These are phyloP conservation scores for Drosophila sechellia DNA, from an alignment of 1,140 invertebrate genomes.

Conservation along the genomic window DNA sequence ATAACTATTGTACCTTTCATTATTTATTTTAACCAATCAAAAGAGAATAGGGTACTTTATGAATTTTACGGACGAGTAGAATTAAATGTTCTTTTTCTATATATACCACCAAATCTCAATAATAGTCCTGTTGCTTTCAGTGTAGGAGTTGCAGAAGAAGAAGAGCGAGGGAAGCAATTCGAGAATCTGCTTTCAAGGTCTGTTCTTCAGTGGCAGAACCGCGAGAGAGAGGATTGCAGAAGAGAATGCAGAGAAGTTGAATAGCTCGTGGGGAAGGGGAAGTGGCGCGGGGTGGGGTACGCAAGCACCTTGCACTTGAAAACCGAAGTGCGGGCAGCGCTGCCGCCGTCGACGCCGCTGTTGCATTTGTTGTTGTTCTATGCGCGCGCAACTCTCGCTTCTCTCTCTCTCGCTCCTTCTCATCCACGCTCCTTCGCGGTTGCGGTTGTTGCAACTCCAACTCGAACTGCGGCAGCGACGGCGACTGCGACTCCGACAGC, in stretches of 20 bases:
- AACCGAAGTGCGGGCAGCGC: constrained; percentile 41
- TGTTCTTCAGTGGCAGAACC: constrained; percentile 60
- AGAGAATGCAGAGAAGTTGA: constrained; percentile 40
- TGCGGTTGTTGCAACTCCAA: constrained; percentile 15
- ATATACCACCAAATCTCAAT: background rate
- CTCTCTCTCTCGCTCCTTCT: background rate
- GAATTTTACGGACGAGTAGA: too few relatives aligned
- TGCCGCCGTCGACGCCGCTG: constrained; percentile 15
- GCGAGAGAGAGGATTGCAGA: constrained; percentile 18
- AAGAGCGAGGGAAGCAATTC: background rate
- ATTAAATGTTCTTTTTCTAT: background rate
- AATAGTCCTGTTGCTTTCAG: background rate
- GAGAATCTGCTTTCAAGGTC: constrained; percentile 78
- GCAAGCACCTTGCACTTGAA: constrained; percentile 79
- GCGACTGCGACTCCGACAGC: constrained; percentile 7
- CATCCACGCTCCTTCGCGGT: background rate
- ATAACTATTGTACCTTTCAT: too few relatives aligned
- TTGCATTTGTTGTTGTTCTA: constrained; percentile 47
- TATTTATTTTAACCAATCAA: too few relatives aligned
- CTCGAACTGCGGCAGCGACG: constrained; percentile 27
- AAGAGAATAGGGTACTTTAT: too few relatives aligned
- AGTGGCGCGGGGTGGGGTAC: background rate
- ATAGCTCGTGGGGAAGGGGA: constrained; percentile 1
- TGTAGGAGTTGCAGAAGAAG: constrained; percentile 14
- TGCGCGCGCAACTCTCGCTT: constrained; percentile 41